A percentile compares a stretch with the other conserved stretches of the same genome.
Conservation (phyloP, 2,113 vertebrate genomes). For the Edolisoma coerulescens region DNA sequence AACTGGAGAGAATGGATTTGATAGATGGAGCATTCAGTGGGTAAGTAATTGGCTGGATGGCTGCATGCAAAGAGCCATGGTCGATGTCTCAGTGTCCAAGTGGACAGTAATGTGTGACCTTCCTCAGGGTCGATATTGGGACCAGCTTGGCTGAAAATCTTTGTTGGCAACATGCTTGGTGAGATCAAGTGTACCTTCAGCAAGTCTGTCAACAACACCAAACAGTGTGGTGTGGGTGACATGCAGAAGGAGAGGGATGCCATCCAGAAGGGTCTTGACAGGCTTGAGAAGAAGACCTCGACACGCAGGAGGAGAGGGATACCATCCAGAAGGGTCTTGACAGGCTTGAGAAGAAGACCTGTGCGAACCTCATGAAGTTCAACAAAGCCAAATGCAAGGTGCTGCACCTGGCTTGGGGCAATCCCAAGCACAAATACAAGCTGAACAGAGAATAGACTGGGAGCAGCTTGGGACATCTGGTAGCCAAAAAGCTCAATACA, state of each 20-base stretch:
- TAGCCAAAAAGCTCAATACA: background rate
- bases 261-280: background rate
- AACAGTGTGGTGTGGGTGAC: no score
- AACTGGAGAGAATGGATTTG: background rate
- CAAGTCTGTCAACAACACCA: background rate
- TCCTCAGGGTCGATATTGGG: rapidly evolving
- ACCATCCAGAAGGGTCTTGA: background rate
- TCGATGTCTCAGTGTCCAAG: background rate
- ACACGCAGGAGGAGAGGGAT: no score
- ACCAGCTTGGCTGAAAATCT: background rate
- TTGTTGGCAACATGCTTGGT: background rate
- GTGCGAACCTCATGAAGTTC: background rate
- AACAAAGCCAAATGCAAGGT: background rate
- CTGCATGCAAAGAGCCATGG: rapidly evolving
- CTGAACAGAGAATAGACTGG: background rate
- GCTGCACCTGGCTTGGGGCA: background rate
- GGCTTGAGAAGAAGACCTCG: background rate
- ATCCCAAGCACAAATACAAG: background rate
- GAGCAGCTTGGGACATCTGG: background rate
- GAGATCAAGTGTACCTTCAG: background rate
- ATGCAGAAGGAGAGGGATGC: rapidly evolving
- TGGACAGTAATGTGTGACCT: background rate
- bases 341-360: background rate
- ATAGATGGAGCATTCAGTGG: background rate
- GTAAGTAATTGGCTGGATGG: background rate